Evolutionary conservation across 1,140 invertebrate genomes (phyloP).

Genomic region (Monomorium pharaonis): DNA sequence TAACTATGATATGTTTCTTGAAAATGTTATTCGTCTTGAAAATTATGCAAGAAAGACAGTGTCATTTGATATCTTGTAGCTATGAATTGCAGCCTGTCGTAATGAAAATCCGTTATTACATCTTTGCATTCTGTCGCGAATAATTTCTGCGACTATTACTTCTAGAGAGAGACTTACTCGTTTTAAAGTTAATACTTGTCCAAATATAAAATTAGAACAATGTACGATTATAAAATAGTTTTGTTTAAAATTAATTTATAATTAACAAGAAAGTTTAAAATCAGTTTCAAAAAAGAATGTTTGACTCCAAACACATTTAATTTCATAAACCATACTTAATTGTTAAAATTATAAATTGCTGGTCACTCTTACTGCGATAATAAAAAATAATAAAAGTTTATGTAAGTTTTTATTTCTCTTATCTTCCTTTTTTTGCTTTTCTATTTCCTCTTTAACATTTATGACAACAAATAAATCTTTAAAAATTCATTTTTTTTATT

Average conservation of each 20-base stretch:
- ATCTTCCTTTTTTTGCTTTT: neutral
- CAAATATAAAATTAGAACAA: neutral
- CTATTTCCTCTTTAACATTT: neutral
- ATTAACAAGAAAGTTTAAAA: neutral
- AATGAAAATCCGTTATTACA: neutral
- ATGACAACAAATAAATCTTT: neutral
- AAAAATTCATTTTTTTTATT: neutral
- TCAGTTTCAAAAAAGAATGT: neutral
- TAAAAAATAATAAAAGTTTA: neutral
- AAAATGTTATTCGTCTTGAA: neutral
- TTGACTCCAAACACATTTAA: neutral
- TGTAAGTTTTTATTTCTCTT: neutral
- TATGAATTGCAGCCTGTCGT: constrained; percentile 7
- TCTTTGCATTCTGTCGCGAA: neutral
- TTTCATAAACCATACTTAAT: neutral
- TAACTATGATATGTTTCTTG: neutral
- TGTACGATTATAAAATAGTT: neutral
- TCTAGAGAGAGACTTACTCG: neutral
- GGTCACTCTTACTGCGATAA: neutral
- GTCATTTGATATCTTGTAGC: constrained; percentile 4
- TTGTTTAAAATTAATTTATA: constrained; percentile 12
- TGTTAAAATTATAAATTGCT: neutral
- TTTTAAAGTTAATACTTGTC: constrained; percentile 15
- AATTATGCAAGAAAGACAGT: neutral
- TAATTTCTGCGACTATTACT: constrained; percentile 36